Percentiles rank a stretch among this genome's conserved stretches.
These are phyloP conservation scores for Tenthredo distinguenda DNA, from an alignment of 2,888 invertebrate genomes.

Conservation along the genomic window DNA sequence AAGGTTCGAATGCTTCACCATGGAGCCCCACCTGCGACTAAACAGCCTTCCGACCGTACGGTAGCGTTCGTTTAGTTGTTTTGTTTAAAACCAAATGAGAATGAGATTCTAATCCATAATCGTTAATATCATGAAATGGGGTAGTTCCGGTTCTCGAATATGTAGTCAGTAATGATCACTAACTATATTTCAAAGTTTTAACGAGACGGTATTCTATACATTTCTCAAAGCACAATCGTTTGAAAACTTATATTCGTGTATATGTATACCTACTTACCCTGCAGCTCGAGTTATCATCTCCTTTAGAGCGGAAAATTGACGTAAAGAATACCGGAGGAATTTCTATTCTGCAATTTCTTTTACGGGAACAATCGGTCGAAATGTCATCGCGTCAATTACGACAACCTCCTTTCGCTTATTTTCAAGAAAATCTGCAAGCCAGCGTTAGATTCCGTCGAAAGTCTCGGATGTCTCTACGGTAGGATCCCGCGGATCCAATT, in stretches of 20 bases:
- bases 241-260: not conserved
- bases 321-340: not conserved
- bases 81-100: not conserved
- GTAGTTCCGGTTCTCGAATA: not conserved
- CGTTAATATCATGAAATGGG: not conserved
- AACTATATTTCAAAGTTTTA: slow-evolving; percentile 26
- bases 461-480: slow-evolving; percentile 15
- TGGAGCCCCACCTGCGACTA: slow-evolving; percentile 35
- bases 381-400: slow-evolving; percentile 32
- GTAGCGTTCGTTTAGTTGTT: not conserved
- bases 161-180: not conserved
- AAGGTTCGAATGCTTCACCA: slow-evolving; percentile 37
- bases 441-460: not conserved
- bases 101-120: slow-evolving; percentile 13
- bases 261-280: not conserved
- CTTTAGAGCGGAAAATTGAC: not conserved
- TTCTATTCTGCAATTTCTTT: slow-evolving; percentile 16
- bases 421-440: slow-evolving; percentile 12
- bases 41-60: slow-evolving; percentile 27
- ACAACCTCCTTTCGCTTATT: not conserved
- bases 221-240: not conserved
- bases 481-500: slow-evolving; percentile 43
- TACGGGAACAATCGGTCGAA: not conserved
- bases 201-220: slow-evolving; percentile 13
- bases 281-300: not conserved